Evolutionary conservation across 2,888 invertebrate genomes (phyloP).

Genomic region (Pammene aurita): DNA sequence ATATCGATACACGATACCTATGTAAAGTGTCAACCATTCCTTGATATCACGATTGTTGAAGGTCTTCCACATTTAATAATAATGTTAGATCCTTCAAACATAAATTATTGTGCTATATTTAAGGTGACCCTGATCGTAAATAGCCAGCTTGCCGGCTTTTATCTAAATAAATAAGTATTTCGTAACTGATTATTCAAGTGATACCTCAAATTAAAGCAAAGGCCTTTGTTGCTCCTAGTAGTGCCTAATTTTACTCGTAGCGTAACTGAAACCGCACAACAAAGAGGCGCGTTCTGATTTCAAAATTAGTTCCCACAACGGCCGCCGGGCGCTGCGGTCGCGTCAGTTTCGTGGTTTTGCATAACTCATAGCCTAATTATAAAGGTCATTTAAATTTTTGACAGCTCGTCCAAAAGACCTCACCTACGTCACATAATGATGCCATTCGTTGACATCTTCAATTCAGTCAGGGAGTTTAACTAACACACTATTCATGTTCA

Average conservation of each 20-base stretch:
- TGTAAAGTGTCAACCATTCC: no score
- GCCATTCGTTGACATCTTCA: no score
- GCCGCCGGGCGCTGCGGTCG: constrained; percentile 45
- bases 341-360: constrained; percentile 39
- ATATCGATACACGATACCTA: no score
- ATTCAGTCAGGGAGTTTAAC: no score
- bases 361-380: background rate
- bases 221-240: constrained; percentile 4
- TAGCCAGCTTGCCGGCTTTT: background rate
- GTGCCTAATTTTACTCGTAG: constrained; percentile 16
- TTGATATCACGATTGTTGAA: no score
- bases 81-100: no score
- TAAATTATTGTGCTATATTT: background rate
- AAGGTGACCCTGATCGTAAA: background rate
- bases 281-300: constrained; percentile 40
- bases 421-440: no score
- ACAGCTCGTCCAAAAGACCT: no score
- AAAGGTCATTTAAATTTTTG: no score
- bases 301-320: constrained; percentile 38
- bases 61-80: no score
- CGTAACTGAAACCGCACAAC: constrained; percentile 17
- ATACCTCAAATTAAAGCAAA: constrained; percentile 2
- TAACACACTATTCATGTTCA: no score
- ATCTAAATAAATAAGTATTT: background rate
- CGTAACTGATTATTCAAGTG: constrained; percentile 10